Percentiles rank a stretch among this genome's conserved stretches.
These are phyloP conservation scores for Chloebia gouldiae DNA, from an alignment of 2,113 vertebrate species.

Conservation along the genomic window DNA sequence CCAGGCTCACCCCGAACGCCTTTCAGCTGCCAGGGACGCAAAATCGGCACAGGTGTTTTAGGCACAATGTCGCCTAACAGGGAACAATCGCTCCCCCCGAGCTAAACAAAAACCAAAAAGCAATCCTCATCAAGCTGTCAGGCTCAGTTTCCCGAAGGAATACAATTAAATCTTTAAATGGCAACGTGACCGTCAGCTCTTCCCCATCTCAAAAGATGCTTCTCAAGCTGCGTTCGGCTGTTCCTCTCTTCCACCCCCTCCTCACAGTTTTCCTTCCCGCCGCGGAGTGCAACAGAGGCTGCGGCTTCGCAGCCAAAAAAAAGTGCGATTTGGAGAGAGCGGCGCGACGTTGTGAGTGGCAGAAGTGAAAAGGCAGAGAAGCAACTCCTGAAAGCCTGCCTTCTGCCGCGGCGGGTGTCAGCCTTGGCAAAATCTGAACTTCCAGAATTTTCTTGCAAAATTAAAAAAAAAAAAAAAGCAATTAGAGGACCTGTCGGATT, in stretches of 20 bases:
- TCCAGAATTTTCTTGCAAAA: slow-evolving; percentile 37
- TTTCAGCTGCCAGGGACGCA: not conserved
- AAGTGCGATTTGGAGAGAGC: slow-evolving; percentile 18
- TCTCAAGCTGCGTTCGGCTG: not conserved
- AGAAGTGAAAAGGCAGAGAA: slow-evolving; percentile 49
- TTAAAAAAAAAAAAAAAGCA: not conserved
- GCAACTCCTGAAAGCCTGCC: slow-evolving; percentile 23
- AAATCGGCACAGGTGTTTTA: not conserved
- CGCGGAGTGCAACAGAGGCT: not conserved
- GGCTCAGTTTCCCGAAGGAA: not conserved
- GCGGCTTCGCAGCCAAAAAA: slow-evolving; percentile 39
- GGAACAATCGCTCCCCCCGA: not conserved
- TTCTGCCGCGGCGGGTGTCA: slow-evolving; percentile 28
- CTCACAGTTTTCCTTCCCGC: not conserved
- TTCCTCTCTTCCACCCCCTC: not conserved
- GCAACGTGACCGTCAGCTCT: not conserved
- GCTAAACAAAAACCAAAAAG: not conserved
- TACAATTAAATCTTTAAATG: not conserved
- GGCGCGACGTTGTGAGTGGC: not conserved
- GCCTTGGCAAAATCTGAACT: slow-evolving; percentile 24
- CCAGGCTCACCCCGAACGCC: not conserved
- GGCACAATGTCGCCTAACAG: not conserved
- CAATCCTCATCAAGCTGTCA: not conserved
- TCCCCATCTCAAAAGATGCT: not conserved
- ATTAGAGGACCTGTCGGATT: not conserved